Percentiles rank a stretch among this genome's conserved stretches.
Conservation (phyloP, 2,888 invertebrate genomes). For the Eledona agricola region DNA sequence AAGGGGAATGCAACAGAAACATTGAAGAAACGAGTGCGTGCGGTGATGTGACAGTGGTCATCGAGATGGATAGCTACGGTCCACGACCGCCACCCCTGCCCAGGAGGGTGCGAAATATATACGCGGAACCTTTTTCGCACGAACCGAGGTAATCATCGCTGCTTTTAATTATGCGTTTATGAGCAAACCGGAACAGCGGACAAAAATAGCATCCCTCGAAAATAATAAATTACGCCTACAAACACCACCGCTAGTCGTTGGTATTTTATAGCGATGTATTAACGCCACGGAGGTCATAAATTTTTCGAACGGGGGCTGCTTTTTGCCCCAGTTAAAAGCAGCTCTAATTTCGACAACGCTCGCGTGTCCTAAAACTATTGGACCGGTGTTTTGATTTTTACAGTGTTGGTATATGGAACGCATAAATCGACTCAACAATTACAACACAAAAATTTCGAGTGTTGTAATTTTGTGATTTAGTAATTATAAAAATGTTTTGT, state of each 20-base stretch:
- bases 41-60: conserved; percentile 40
- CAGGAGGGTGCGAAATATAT: conserved; percentile 72
- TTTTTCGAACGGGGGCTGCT: conserved; percentile 5
- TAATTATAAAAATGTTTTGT: no score
- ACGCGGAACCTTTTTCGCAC: conserved; percentile 73
- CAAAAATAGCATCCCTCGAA: conserved; percentile 5
- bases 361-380: no score
- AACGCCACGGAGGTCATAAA: conserved; percentile 14
- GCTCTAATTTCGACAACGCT: no score
- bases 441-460: no score
- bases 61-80: conserved; percentile 70
- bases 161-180: conserved; percentile 12
- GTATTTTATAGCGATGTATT: conserved; percentile 14
- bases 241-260: conserved; percentile 11
- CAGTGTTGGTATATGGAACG: no score
- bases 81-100: conserved; percentile 72
- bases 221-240: conserved; percentile 10
- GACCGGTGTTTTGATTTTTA: no score
- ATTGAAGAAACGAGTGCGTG: conserved; percentile 29
- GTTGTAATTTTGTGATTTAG: no score
- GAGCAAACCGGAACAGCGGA: not conserved
- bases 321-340: no score
- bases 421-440: no score
- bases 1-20: conserved; percentile 43
- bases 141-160: conserved; percentile 59